Base-by-base conservation (phyloP, 2,888 invertebrate genomes). In the Sussaba pulchella region DNA sequence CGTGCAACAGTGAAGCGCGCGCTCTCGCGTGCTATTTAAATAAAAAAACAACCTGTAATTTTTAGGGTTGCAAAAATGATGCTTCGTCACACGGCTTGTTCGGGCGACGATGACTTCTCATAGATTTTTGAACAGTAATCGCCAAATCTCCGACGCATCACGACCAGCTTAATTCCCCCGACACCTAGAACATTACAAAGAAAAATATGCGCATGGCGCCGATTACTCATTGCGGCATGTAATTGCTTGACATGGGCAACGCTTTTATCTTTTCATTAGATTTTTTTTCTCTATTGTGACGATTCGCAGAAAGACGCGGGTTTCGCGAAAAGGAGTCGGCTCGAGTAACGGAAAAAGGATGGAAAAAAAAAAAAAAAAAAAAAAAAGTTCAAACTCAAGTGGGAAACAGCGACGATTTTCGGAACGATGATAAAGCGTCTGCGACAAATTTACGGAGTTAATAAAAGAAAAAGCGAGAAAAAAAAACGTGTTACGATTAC, bases 71-170 rank as follows among this genome's bases (percentile, higher is more conserved):
- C 26, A 43, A 52, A 10, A 64, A 54, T 71, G 83, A 84, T 84
- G 88, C 86, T 91, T 91, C 83, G 91, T 92, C 92, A 92, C 91
- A 92, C 91, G 82, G 87, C 89, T 85, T 88, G 87, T 88, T 87
- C 87, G 81, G 85, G 84, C 83, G 88, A 88, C 87, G 88, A 88
- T 85, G 87, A 87, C 85, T 89, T 89, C 86, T 87, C 87, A 86
- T 91, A 89, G 88, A 90, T 90, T 89, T 89, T 90, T 84, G 87
- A 86, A 85, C 87, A 90, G 86, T 88, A 87, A 90, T 89, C 89
- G 88, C 87, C 89, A 85, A 91, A 91, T 89, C 91, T 91, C 91
- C 91, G 91, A 92, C 83, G 85, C 92, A 92, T 92, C 92, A 92
- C 92, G 92, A 86, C 76, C 81, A 87, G 67, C 73, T 87, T 88